A percentile compares a stretch with the other conserved stretches of the same genome.
phyloP scores from a whole-genome alignment of 2,113 vertebrate species.

The Heloderma charlesbogerti region DNA sequence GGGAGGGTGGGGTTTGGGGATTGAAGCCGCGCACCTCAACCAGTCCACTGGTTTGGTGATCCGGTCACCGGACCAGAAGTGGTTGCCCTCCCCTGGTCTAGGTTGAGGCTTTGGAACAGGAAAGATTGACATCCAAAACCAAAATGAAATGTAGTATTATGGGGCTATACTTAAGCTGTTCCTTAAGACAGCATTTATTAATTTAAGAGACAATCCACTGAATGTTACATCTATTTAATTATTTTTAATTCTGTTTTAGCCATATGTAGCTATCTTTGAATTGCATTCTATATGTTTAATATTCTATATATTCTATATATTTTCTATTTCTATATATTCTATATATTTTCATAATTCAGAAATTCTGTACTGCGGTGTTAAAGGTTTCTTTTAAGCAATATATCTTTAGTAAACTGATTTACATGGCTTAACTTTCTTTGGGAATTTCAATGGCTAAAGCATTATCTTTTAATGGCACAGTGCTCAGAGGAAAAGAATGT shows the following conservation, averaged over 20 bases:
- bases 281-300: background rate
- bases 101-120: background rate
- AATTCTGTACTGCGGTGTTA: background rate
- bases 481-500: background rate
- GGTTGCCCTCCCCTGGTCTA: no score
- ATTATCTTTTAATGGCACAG: conserved; percentile 2
- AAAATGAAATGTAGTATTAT: background rate
- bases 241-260: background rate
- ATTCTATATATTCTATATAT: background rate
- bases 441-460: background rate
- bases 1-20: no score
- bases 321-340: no score
- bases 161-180: background rate
- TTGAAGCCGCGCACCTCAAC: no score
- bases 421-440: background rate
- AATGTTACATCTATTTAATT: background rate
- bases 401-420: background rate
- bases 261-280: background rate
- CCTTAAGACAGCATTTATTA: background rate
- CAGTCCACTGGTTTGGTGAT: no score
- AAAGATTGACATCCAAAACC: background rate
- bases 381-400: background rate
- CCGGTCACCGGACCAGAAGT: no score
- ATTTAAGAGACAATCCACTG: background rate
- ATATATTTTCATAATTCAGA: background rate